These are phyloP conservation scores for Corticium candelabrum DNA, from an alignment of 37 sponge, comb jelly and placozoan genomes.

Conservation along the genomic window DNA sequence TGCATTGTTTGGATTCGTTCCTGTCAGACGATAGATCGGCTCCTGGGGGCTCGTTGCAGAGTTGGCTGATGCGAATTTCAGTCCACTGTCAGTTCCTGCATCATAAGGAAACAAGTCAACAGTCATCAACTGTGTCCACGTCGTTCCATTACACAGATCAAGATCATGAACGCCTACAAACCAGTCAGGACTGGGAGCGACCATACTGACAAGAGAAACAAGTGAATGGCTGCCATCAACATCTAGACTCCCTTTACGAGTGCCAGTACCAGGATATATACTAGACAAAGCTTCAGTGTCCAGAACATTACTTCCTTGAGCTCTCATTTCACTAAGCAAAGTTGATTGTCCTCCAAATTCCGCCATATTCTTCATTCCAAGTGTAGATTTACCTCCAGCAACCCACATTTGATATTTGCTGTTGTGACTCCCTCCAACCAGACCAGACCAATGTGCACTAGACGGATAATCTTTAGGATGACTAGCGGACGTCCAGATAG, in stretches of 20 bases:
- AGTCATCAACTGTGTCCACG: neutral
- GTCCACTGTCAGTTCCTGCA: slow-evolving; percentile 8
- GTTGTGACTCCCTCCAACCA: neutral
- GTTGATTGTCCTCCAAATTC: neutral
- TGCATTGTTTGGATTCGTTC: neutral
- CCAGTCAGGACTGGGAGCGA: slow-evolving; percentile 12
- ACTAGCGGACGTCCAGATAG: neutral
- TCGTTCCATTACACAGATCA: neutral
- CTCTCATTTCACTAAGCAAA: neutral
- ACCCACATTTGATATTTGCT: neutral
- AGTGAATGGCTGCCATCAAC: neutral
- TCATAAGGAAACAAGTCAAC: slow-evolving; percentile 1
- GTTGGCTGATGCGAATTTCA: neutral
- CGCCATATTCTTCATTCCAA: neutral
- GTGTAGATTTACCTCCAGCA: neutral
- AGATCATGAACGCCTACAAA: slow-evolving; percentile 7
- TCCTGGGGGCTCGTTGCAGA: neutral
- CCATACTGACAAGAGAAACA: slow-evolving; percentile 2
- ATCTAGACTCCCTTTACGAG: neutral
- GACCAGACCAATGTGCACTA: neutral
- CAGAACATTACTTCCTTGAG: neutral
- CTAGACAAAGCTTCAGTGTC: neutral
- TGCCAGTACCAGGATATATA: neutral
- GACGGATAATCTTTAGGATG: neutral
- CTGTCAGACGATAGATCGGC: neutral